phyloP scores from a whole-genome alignment of 2,797 vertebrate genomes.

The Gobionotothen gibberifrons region DNA sequence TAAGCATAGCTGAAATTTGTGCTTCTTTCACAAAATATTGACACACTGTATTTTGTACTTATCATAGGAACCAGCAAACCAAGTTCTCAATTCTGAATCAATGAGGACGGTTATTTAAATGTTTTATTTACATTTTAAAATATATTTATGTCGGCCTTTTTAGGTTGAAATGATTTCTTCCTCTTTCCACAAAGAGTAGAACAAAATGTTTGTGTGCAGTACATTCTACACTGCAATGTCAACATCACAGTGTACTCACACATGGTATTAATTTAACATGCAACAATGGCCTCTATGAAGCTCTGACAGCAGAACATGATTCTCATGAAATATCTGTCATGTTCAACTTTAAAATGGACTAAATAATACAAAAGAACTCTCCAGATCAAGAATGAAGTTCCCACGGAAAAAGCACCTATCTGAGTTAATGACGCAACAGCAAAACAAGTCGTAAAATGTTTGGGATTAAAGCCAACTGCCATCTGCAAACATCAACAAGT shows the following conservation, averaged over 20 bases:
- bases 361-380: background rate
- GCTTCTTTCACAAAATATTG: no score
- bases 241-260: background rate
- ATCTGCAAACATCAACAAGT: background rate
- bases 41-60: background rate
- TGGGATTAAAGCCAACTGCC: background rate
- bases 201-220: no score
- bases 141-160: no score
- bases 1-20: no score
- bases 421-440: background rate
- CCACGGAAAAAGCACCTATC: background rate
- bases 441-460: background rate
- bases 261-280: background rate
- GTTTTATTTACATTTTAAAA: no score
- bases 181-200: no score
- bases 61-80: background rate
- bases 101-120: no score
- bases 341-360: background rate
- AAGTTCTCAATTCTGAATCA: no score
- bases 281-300: background rate
- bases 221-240: background rate
- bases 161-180: no score
- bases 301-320: background rate
- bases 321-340: background rate
- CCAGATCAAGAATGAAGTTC: background rate